Base-by-base conservation (phyloP, 2,797 vertebrate genomes). In the Notamacropus eugenii region DNA sequence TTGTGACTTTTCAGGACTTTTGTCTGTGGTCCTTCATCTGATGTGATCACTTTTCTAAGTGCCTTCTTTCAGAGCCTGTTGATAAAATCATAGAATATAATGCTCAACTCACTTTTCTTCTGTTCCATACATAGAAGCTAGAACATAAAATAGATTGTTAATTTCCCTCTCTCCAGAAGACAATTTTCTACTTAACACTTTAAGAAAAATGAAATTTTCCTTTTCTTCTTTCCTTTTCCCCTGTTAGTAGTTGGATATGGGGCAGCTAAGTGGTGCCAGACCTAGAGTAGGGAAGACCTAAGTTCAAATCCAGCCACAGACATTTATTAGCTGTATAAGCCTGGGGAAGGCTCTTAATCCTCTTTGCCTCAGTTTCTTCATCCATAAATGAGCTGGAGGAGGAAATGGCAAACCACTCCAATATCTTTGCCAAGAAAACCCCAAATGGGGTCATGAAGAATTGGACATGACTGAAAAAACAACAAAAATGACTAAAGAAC, bases 141-240 rank as follows among this genome's bases (percentile, higher is more conserved):
- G 55, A 93, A 91, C 28, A 62, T 13, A 55, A 55, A 54, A 62
- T 82, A 90, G 40, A 87, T 87, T 87, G 50, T 3, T 4, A 46
- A 55, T 54, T 95, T 96, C 93, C 92, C 92, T 92, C 59, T 92
- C 52, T 95, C 55, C 40, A 34, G 90, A 92, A 96, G 93, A 95
- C 40, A 40, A 40, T 55, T 94, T 90, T 92, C 90, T 94, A 94
- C 92, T 92, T 55, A 90, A 52, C 5, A 28, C 34, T 92, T 92
- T 22, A 90, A 93, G 56, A 54, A 92, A 46, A 82, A 56, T 50
- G 91, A 52, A 5, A 90, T 54, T 40, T 90, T 74, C 67, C n/a
- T 22, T 82, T 87, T 87, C 74, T 87, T 87, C 40, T 46, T 13
- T 31, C 31, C 40, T 46, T 87, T 46, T 82, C 1, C 9, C 40